These are phyloP conservation scores for Lasioglossum villosulum DNA, from an alignment of 2,888 invertebrate genomes.

Conservation along the genomic window DNA sequence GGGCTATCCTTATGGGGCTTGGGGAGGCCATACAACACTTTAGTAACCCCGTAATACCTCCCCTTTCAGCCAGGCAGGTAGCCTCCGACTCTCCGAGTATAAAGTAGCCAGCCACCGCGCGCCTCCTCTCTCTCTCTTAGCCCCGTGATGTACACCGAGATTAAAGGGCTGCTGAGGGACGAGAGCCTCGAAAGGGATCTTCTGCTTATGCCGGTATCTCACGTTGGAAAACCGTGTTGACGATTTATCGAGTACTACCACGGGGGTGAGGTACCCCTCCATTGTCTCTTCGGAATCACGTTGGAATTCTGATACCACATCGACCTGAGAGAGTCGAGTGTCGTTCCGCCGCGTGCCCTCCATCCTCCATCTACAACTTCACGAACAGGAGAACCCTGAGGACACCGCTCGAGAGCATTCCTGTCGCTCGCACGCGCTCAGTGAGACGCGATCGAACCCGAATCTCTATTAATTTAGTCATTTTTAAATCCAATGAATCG, in stretches of 20 bases:
- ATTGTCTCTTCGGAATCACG: constrained; percentile 47
- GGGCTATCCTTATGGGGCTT: constrained; percentile 80
- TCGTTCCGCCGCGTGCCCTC: constrained; percentile 13
- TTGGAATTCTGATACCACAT: constrained; percentile 38
- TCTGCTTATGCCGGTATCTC: constrained; percentile 35
- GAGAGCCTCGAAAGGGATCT: constrained; percentile 59
- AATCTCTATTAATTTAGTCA: too few relatives aligned
- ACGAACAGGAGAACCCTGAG: constrained; percentile 9
- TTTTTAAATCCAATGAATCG: not conserved
- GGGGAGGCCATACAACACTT: constrained; percentile 84
- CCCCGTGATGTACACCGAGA: constrained; percentile 61
- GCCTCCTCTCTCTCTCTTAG: constrained; percentile 47
- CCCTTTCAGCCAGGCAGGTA: constrained; percentile 70
- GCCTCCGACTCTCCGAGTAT: constrained; percentile 61
- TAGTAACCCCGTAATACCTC: constrained; percentile 83
- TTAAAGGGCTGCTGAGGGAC: constrained; percentile 68
- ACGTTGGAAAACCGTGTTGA: constrained; percentile 54
- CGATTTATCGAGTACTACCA: constrained; percentile 61
- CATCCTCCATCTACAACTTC: not conserved
- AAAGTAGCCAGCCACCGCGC: constrained; percentile 69
- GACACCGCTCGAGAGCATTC: constrained; percentile 1
- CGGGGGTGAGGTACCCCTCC: not conserved
- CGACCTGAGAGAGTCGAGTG: constrained; percentile 35
- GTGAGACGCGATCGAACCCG: not conserved
- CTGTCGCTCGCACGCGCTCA: not conserved